phyloP scores from a whole-genome alignment of 2,113 vertebrate species.

The Nesoenas mayeri region DNA sequence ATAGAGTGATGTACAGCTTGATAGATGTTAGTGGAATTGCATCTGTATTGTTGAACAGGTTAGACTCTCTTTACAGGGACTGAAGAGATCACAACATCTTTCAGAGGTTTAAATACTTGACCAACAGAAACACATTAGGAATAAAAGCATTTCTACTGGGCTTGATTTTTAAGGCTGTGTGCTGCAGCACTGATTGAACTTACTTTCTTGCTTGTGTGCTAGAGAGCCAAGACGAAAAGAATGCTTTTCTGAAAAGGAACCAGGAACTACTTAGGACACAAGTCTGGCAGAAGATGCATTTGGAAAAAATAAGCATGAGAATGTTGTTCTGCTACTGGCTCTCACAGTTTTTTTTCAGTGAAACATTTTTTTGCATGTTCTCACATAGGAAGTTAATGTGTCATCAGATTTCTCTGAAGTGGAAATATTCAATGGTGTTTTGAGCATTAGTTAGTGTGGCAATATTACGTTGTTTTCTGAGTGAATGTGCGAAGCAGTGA shows the following conservation, averaged over 20 bases:
- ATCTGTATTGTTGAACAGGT: not conserved
- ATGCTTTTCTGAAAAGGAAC: not conserved
- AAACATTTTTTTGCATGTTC: constrained; percentile 1
- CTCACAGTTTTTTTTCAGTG: not conserved
- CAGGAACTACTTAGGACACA: not conserved
- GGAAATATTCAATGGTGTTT: not conserved
- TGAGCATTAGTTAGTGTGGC: not conserved
- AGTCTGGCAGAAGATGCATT: constrained; percentile 4
- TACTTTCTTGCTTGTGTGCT: not conserved
- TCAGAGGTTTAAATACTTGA: not conserved
- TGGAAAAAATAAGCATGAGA: constrained; percentile 6
- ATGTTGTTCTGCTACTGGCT: not conserved
- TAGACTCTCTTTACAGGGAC: not conserved
- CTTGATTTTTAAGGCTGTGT: not conserved
- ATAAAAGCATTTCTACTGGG: not conserved
- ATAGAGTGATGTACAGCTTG: not conserved
- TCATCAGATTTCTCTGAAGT: not conserved
- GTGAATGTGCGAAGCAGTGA: not conserved
- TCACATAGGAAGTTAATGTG: not conserved
- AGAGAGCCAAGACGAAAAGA: constrained; percentile 20
- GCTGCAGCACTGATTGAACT: not conserved
- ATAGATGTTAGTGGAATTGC: not conserved
- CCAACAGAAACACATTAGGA: not conserved
- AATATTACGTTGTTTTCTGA: not conserved
- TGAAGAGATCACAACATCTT: not conserved